phyloP scores from a whole-genome alignment of 2,113 vertebrate species.

The Platanista minor region DNA sequence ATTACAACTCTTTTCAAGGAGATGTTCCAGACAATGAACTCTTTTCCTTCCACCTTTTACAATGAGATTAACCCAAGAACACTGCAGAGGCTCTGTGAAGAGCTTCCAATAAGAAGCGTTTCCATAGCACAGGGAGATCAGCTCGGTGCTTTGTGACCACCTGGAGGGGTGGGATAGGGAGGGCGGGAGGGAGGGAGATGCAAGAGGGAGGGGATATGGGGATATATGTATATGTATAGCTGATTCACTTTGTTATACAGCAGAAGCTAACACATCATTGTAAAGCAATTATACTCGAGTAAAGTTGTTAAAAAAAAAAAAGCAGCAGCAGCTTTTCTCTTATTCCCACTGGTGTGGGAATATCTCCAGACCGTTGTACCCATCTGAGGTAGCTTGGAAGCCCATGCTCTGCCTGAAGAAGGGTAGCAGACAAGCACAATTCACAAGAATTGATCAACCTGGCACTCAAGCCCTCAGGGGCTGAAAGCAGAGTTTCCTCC shows the following conservation, averaged over 20 bases:
- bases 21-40: constrained; percentile 53
- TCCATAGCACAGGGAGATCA: too few relatives aligned
- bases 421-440: background rate
- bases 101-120: background rate
- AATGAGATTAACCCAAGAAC: constrained; percentile 47
- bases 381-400: background rate
- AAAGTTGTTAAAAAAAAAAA: too few relatives aligned
- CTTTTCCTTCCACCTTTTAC: constrained; percentile 49
- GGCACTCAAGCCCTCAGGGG: background rate
- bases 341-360: background rate
- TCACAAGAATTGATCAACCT: background rate
- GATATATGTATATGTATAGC: too few relatives aligned
- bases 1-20: constrained; percentile 51
- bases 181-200: too few relatives aligned
- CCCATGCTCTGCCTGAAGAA: background rate
- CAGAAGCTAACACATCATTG: too few relatives aligned
- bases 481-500: background rate
- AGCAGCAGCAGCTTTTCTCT: too few relatives aligned
- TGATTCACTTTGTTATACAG: too few relatives aligned
- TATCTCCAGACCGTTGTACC: background rate
- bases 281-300: too few relatives aligned
- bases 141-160: too few relatives aligned
- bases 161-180: too few relatives aligned
- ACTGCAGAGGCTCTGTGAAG: background rate
- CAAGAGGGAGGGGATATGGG: too few relatives aligned